Percentiles rank a stretch among this genome's conserved stretches.
These are phyloP conservation scores for Hypomecis atomaria DNA, from an alignment of 2,888 invertebrate species.

Conservation along the genomic window DNA sequence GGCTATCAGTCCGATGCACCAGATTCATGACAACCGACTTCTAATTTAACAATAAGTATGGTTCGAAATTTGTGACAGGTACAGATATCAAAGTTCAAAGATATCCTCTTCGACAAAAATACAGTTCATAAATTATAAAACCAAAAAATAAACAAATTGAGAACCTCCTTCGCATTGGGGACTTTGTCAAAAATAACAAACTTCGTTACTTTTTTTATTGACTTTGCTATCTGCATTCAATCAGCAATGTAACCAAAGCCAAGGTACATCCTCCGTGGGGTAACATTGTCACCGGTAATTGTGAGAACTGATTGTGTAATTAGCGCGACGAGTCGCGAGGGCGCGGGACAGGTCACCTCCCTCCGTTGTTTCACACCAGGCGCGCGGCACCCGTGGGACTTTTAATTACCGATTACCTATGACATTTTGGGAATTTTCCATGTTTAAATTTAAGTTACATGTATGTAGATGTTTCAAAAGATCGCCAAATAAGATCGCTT, in stretches of 20 bases:
- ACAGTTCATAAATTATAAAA: too few relatives aligned
- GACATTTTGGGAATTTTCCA: slow-evolving; percentile 50
- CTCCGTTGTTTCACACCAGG: slow-evolving; percentile 54
- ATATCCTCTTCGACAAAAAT: too few relatives aligned
- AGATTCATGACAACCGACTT: too few relatives aligned
- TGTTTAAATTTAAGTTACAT: slow-evolving; percentile 35
- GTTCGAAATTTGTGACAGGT: too few relatives aligned
- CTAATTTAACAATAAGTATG: too few relatives aligned
- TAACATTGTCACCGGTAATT: slow-evolving; percentile 67
- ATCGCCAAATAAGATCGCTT: background rate
- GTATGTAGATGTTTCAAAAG: slow-evolving; percentile 23
- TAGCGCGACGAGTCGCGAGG: slow-evolving; percentile 77
- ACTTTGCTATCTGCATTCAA: slow-evolving; percentile 10
- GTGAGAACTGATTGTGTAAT: slow-evolving; percentile 83
- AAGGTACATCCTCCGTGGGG: slow-evolving; percentile 39
- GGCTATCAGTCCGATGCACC: too few relatives aligned
- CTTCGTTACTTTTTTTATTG: background rate
- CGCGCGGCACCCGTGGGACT: slow-evolving; percentile 71
- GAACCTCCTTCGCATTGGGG: too few relatives aligned
- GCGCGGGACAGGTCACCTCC: slow-evolving; percentile 74
- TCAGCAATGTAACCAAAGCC: slow-evolving; percentile 28
- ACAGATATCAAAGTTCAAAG: too few relatives aligned
- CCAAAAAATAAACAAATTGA: too few relatives aligned
- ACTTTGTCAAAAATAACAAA: background rate
- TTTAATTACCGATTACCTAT: slow-evolving; percentile 67